Conservation (phyloP, 2,888 invertebrate species). For the Melinaea menophilus region DNA sequence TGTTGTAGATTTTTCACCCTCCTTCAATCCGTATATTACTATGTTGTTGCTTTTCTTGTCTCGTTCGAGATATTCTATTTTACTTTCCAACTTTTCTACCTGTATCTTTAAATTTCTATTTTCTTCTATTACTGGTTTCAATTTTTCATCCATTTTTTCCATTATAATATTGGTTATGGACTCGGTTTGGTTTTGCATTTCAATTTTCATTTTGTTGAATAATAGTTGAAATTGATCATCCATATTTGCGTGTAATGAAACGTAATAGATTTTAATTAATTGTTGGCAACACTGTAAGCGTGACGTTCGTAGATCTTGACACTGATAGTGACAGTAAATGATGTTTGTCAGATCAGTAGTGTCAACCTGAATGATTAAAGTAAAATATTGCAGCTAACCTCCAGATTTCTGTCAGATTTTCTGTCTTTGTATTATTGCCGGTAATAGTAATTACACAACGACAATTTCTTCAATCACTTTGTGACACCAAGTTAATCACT, state of each 20-base stretch:
- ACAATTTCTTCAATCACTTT: too few relatives aligned
- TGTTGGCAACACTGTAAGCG: neutral
- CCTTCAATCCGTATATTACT: slow-evolving; percentile 19
- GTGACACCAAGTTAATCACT: too few relatives aligned
- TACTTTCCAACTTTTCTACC: slow-evolving; percentile 20
- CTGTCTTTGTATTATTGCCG: too few relatives aligned
- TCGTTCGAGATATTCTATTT: slow-evolving; percentile 20
- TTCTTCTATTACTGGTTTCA: slow-evolving; percentile 23
- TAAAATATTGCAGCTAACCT: too few relatives aligned
- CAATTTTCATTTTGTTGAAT: slow-evolving; percentile 19
- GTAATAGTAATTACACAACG: too few relatives aligned
- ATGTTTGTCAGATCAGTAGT: too few relatives aligned
- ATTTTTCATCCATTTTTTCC: slow-evolving; percentile 25
- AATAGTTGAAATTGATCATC: slow-evolving; percentile 22
- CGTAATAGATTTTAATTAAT: neutral
- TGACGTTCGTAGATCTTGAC: neutral
- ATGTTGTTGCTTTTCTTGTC: slow-evolving; percentile 10
- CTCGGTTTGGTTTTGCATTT: slow-evolving; percentile 12
- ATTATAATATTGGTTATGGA: slow-evolving; percentile 20
- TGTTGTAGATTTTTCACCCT: slow-evolving; percentile 15
- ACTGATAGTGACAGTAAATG: too few relatives aligned
- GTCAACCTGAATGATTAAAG: too few relatives aligned
- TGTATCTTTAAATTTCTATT: slow-evolving; percentile 23
- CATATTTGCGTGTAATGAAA: slow-evolving; percentile 6
- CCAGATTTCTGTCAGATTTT: too few relatives aligned